phyloP scores from a whole-genome alignment of 2,113 vertebrate genomes.

The Trichechus manatus region DNA sequence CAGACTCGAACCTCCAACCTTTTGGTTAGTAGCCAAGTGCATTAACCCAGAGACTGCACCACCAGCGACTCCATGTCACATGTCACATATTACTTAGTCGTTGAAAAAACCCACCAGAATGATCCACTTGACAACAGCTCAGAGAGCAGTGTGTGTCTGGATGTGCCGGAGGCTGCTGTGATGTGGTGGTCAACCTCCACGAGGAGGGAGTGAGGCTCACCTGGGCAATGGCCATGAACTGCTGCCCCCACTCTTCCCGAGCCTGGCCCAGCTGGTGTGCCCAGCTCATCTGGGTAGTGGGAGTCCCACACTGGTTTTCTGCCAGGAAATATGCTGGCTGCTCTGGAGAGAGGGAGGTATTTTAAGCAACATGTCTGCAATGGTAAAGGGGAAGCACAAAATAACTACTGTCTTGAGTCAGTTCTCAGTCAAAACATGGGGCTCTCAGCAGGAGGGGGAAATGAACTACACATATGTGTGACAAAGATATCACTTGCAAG shows the following conservation, averaged over 20 bases:
- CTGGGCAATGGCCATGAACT: constrained; percentile 89
- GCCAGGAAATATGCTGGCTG: constrained; percentile 87
- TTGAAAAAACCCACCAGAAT: fast-evolving
- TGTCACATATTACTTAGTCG: not conserved
- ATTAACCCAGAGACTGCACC: not conserved
- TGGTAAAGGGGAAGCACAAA: not conserved
- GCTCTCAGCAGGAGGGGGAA: fast-evolving
- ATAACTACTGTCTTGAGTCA: fast-evolving
- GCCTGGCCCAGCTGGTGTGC: constrained; percentile 91
- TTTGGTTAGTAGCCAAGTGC: not conserved
- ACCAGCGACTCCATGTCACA: not conserved
- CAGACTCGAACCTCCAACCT: not conserved
- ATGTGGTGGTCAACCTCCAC: fast-evolving
- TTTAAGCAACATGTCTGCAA: not conserved
- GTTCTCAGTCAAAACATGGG: not conserved
- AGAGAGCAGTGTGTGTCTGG: fast-evolving
- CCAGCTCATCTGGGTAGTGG: constrained; percentile 89
- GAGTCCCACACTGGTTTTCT: constrained; percentile 89
- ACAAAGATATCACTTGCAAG: fast-evolving
- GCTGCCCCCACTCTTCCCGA: constrained; percentile 90
- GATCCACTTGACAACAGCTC: not conserved
- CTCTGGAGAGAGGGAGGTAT: constrained; percentile 80
- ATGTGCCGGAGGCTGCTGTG: fast-evolving
- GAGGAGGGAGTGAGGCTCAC: constrained; percentile 67
- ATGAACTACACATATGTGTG: fast-evolving